These are phyloP conservation scores for Sinosuthora webbiana DNA, from an alignment of 2,113 vertebrate genomes.

Conservation along the genomic window DNA sequence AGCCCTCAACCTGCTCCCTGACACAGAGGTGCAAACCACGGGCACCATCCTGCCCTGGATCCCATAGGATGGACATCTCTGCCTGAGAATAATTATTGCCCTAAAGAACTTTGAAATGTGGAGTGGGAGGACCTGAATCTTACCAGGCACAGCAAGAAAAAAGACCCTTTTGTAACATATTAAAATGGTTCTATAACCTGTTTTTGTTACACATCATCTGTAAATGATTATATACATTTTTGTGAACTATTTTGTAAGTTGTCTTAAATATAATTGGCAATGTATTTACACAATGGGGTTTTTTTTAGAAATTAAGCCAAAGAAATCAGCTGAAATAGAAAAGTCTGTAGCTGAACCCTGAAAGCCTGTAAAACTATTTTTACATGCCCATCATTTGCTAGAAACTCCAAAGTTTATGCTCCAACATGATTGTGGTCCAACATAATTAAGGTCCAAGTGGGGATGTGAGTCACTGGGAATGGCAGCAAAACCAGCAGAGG, in stretches of 20 bases:
- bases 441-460: neutral
- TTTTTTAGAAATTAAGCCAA: neutral
- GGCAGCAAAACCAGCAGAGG: neutral
- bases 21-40: neutral
- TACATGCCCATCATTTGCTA: fast-evolving
- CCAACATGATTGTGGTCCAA: neutral
- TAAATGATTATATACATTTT: neutral
- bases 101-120: neutral
- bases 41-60: neutral
- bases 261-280: neutral
- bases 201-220: neutral
- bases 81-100: neutral
- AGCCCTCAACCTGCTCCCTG: neutral
- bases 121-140: neutral
- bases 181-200: neutral
- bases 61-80: neutral
- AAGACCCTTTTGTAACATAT: neutral
- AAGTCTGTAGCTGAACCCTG: neutral
- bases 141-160: neutral
- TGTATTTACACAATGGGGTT: neutral
- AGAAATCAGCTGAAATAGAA: neutral
- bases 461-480: neutral
- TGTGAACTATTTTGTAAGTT: neutral
- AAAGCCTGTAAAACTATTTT: neutral
- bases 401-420: neutral